These are phyloP conservation scores for Erpornis zantholeuca DNA, from an alignment of 2,113 vertebrate genomes.

Conservation along the genomic window DNA sequence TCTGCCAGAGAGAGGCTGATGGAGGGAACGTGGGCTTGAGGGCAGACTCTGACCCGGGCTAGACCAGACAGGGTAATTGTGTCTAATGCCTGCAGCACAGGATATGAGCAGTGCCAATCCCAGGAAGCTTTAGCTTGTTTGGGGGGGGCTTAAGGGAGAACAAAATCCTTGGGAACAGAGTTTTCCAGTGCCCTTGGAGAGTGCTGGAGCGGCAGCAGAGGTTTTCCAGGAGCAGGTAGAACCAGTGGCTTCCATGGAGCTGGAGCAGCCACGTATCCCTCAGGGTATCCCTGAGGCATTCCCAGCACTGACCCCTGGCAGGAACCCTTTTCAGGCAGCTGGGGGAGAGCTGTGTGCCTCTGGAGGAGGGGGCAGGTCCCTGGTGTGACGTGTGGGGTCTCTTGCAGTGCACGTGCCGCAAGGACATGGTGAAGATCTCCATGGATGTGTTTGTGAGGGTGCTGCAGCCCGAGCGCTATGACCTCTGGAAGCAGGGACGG, in stretches of 20 bases:
- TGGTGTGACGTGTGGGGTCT: not conserved
- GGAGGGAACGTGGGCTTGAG: not conserved
- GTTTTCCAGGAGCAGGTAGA: not conserved
- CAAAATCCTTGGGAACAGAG: not conserved
- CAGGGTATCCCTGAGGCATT: accelerated
- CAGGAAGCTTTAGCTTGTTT: not conserved
- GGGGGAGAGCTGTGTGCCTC: not conserved
- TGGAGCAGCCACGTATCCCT: accelerated
- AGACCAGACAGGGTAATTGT: not conserved
- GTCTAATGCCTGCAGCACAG: not conserved
- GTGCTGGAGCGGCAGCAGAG: accelerated
- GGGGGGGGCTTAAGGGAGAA: not conserved
- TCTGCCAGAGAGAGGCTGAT: not conserved
- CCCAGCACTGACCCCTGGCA: no score
- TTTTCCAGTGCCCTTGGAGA: accelerated
- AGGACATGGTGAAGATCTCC: conserved; percentile 99
- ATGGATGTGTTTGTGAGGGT: conserved; percentile 97
- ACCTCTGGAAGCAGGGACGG: conserved; percentile 94
- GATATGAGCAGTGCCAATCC: not conserved
- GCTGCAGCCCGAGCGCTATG: conserved; percentile 92
- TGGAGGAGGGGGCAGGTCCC: not conserved
- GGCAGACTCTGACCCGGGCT: not conserved
- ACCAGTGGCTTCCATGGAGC: not conserved
- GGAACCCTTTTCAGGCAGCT: accelerated
- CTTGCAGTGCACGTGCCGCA: conserved; percentile 90